Evolutionary conservation across 1,140 invertebrate genomes (phyloP), one percentile per base, ranked within the genome.

Genomic region (Zaprionus capensis): DNA sequence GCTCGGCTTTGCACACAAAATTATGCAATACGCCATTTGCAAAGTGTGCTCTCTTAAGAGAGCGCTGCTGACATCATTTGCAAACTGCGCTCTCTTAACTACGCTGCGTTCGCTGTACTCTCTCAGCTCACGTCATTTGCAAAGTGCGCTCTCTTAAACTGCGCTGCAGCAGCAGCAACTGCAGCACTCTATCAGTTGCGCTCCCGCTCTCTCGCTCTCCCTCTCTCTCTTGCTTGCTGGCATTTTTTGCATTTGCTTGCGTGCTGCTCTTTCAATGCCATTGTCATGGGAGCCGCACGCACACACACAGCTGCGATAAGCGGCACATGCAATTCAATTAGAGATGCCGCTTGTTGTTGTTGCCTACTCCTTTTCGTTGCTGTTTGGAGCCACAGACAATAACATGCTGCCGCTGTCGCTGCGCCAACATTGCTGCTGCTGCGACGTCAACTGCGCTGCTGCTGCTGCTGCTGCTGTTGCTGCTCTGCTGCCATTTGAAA

Each of bases 281-380:
- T 88, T 91, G 88, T 77, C 88, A 91, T 88, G 81, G 87, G 62
- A 76, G 85, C 67, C 65, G 68, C 55, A 61, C 28, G 28, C 66
- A 68, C n/a, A 67, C 41, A 56, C 62, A 51, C 55, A 49, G 53
- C 26, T 44, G 59, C 66, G 61, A 77, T 73, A 76, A 65, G 77
- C 64, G 63, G 56, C 70, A 57, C 67, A 76, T 76, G 85, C 81
- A 91, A 88, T 88, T 90, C 85, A 88, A 88, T 88, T 90, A 88
- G 81, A 88, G 81, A 85, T 67, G 67, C 75, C 71, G 64, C 72
- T 78, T 81, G 76, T 72, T 65, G 59, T 38, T 69, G 44, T 66
- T 73, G 51, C 67, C 63, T 59, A 69, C 72, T 80, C 83, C 83
- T 71, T 80, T 62, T 62, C 51, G 55, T 69, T 17, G 59, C 51